Conservation (phyloP, 1,140 invertebrate species). For the Drosophila kanapiae region DNA sequence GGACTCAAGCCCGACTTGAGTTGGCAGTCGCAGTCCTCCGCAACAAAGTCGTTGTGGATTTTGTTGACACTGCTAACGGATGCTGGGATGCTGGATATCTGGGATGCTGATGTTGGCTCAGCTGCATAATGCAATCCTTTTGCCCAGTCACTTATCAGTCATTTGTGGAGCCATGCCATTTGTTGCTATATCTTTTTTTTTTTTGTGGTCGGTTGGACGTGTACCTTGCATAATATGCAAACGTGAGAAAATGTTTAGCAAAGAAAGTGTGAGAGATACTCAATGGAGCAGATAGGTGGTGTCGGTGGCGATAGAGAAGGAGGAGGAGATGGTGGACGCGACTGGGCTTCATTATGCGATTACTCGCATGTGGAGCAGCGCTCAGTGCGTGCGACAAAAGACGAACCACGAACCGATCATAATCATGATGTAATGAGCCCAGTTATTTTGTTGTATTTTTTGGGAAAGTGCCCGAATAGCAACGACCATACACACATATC, state of each 20-base stretch:
- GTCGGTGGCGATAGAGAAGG: not conserved
- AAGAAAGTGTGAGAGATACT: constrained; percentile 65
- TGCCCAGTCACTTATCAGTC: constrained; percentile 74
- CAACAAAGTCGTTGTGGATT: constrained; percentile 52
- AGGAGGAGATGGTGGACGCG: not conserved
- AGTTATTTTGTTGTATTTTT: constrained; percentile 31
- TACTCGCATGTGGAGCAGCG: constrained; percentile 56
- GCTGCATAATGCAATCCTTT: constrained; percentile 71
- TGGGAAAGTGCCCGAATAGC: constrained; percentile 60
- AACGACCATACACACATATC: constrained; percentile 10
- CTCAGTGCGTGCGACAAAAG: constrained; percentile 37
- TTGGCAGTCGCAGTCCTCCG: constrained; percentile 17
- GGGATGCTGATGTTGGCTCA: constrained; percentile 52
- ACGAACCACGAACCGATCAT: constrained; percentile 27
- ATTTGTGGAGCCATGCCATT: constrained; percentile 27
- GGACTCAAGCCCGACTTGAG: constrained; percentile 6
- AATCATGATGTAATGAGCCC: constrained; percentile 59
- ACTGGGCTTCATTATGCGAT: constrained; percentile 41
- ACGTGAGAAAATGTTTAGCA: constrained; percentile 72
- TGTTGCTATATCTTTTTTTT: constrained; percentile 6
- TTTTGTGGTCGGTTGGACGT: constrained; percentile 11
- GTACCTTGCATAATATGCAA: constrained; percentile 48
- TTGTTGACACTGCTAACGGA: constrained; percentile 75
- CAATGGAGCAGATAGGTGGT: constrained; percentile 31
- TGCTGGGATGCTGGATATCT: constrained; percentile 39